These are phyloP conservation scores for Epinephelus malabaricus DNA, from an alignment of 2,797 vertebrate genomes.

Conservation along the genomic window DNA sequence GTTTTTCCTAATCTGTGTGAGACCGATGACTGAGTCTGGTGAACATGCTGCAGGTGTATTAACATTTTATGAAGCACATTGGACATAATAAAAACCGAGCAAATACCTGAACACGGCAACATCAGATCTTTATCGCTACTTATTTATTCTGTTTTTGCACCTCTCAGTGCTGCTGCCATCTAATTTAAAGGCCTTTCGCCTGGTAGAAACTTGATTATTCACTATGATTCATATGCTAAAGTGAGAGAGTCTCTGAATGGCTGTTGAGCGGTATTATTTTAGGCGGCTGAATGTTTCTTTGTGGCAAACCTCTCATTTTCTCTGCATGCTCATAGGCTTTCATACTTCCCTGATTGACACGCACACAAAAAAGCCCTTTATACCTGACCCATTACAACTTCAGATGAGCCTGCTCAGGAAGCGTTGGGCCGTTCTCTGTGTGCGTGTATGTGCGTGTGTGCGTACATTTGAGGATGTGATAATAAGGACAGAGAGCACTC, in stretches of 20 bases:
- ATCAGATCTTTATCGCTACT: slow-evolving; percentile 60
- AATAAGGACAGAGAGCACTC: slow-evolving; percentile 62
- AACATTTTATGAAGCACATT: slow-evolving; percentile 32
- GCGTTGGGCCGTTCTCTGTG: slow-evolving; percentile 32
- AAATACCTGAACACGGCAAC: slow-evolving; percentile 54
- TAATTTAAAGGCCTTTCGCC: slow-evolving; percentile 62
- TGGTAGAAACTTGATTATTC: slow-evolving; percentile 68
- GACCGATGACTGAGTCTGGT: neutral
- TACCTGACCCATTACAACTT: slow-evolving; percentile 83
- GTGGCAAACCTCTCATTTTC: slow-evolving; percentile 85
- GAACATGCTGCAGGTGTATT: slow-evolving; percentile 17
- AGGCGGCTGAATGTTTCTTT: slow-evolving; percentile 80
- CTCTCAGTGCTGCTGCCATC: slow-evolving; percentile 46
- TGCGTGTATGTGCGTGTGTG: slow-evolving; percentile 7
- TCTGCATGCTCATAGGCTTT: slow-evolving; percentile 78
- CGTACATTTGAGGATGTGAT: slow-evolving; percentile 49
- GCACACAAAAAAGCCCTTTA: slow-evolving; percentile 81
- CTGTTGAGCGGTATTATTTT: slow-evolving; percentile 77
- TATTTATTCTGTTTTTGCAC: slow-evolving; percentile 59
- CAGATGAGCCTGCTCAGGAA: slow-evolving; percentile 74
- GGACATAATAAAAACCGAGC: slow-evolving; percentile 25
- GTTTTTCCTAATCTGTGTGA: slow-evolving; percentile 3
- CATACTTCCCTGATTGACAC: slow-evolving; percentile 84
- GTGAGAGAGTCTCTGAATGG: slow-evolving; percentile 71
- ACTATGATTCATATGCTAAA: slow-evolving; percentile 77